Base-by-base conservation (phyloP, 2,797 vertebrate species). In the Crenuchus spilurus region DNA sequence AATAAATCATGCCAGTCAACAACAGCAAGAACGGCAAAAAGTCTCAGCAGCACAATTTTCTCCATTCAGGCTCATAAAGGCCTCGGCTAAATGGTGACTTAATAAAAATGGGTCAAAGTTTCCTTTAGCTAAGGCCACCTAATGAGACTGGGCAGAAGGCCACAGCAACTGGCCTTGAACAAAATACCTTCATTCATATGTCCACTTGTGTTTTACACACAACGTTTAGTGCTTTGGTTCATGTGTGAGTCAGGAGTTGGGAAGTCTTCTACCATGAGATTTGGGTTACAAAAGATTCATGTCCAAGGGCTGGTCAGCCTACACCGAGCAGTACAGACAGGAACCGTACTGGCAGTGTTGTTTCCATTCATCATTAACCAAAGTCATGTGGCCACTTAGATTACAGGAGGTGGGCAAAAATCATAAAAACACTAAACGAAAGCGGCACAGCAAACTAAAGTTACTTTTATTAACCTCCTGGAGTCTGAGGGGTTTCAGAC, bases 51-150 rank as follows among this genome's bases (percentile, higher is more conserved):
- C 51, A 55, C 24, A 14, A 0, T n/a, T 58, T 55, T 4, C 13
- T 22, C n/a, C 61, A 33, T 20, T 44, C n/a, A 55, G 60, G 10
- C 30, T 3, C 30, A 31, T 28, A 30, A 52, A 2, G 37, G 35
- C 14, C 24, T 28, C 13, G 41, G 22, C 31, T 35, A 24, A 75
- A 54, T 28, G 18, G 66, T 54, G 58, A 41, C 57, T 75, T 80
- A 84, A 82, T 64, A 41, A 70, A 66, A 76, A 67, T 6, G 37
- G 86, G 85, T 85, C 85, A 87, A 83, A 80, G 85, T 85, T 81
- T 84, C 60, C 11, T n/a, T 22, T 20, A 69, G 62, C 57, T 6
- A 54, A 49, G 66, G 48, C 83, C 64, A 48, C 80, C 75, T 77
- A 79, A 84, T 66, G 75, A 86, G 77, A 51, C 22, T 14, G 70